phyloP scores from a whole-genome alignment of 2,797 vertebrate species.

The Acipenser oxyrinchus region DNA sequence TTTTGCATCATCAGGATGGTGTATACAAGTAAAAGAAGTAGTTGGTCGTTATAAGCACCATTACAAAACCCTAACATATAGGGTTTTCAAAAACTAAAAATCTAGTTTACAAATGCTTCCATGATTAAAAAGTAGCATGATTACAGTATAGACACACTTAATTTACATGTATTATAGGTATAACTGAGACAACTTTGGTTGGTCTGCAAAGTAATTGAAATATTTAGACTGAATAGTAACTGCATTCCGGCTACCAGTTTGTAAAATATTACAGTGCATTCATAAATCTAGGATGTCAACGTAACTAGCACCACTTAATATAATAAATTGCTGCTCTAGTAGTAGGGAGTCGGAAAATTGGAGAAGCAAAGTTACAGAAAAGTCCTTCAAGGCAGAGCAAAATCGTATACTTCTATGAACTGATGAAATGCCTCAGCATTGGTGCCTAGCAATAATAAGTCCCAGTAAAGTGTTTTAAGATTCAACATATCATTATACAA shows the following conservation, averaged over 20 bases:
- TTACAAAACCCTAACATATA: constrained; percentile 86
- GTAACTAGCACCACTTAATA: constrained; percentile 96
- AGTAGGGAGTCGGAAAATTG: constrained; percentile 69
- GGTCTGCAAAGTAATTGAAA: constrained; percentile 68
- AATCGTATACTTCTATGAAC: constrained; percentile 52
- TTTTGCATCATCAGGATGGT: constrained; percentile 79
- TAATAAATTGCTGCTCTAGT: constrained; percentile 73
- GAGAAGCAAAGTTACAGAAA: constrained; percentile 66
- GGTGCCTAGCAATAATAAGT: constrained; percentile 63
- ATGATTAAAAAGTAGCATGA: constrained; percentile 95
- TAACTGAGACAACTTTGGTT: constrained; percentile 86
- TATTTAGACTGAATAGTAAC: constrained; percentile 71
- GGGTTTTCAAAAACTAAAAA: constrained; percentile 55
- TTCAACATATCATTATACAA: constrained; percentile 72
- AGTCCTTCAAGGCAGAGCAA: constrained; percentile 69
- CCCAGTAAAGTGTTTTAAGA: constrained; percentile 62
- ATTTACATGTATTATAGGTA: constrained; percentile 94
- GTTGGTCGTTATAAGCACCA: constrained; percentile 99
- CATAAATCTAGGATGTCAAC: constrained; percentile 80
- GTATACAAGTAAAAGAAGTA: constrained; percentile 95
- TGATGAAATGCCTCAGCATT: constrained; percentile 46
- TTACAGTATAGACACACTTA: constrained; percentile 99
- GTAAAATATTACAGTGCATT: constrained; percentile 95
- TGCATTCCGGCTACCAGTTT: constrained; percentile 78
- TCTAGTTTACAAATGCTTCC: constrained; percentile 97